Evolutionary conservation across 23 tunicate species (phyloP), one percentile per base, ranked within the genome.

Genomic region (Halocynthia aurantium): DNA sequence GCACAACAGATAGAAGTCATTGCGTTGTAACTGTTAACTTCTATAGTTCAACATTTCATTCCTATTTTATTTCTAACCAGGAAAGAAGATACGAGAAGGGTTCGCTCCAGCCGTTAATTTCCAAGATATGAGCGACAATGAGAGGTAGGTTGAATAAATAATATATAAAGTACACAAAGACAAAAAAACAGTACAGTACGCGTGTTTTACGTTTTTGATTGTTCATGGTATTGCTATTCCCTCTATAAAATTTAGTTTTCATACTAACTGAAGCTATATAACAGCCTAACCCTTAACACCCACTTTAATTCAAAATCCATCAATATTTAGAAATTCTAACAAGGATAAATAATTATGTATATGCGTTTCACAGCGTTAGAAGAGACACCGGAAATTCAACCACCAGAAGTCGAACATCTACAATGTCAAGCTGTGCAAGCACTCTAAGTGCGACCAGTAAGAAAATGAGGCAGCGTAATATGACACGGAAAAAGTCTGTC

Each of bases 401-500:
- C 62, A 56, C 2, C 20, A 53, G 55, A 70, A 70, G 75, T 49
- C 75, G 55, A 70, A 55, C 55, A 51, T 70, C 75, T 9, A 70
- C 54, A 9, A 55, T 20, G 10, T 62, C 78, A 0, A 74, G 78
- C 31, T 19, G 15, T 53, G n/a, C 10, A 7, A 51, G 60, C 13
- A 54, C 20, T 31, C 44, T 31, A 54, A 50, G 22, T 13, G 61
- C 76, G 15, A 40, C 58, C 10, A 10, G 78, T n/a, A 8, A 54
- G 13, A 13, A 0, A 7, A 9, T 15, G 19, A 70, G 52, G 15
- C 50, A 68, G 2, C 12, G 15, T 19, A 70, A 71, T 44, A 57
- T 71, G 22, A 52, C 31, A 5, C 58, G 81, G 40, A 84, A 76
- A 76, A 84, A 84, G 51, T 76, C 81, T 2, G 76, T 84, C 15